Evolutionary conservation across 2,113 vertebrate genomes (phyloP).

Genomic region (Amblyornis subalaris): DNA sequence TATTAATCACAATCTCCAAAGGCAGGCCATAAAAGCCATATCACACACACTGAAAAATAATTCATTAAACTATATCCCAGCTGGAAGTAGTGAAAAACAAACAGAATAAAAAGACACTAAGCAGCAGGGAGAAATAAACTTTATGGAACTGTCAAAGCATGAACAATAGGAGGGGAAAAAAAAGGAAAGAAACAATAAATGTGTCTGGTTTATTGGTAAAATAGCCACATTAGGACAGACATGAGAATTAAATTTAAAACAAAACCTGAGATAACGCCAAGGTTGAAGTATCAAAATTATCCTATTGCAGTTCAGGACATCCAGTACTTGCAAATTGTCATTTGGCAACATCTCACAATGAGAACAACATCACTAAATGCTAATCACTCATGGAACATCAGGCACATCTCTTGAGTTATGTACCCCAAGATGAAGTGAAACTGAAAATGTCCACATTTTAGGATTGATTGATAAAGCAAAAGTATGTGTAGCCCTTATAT

Average conservation of each 20-base stretch:
- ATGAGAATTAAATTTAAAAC: conserved; percentile 44
- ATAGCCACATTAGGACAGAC: conserved; percentile 41
- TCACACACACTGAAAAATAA: conserved; percentile 71
- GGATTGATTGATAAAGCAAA: background rate
- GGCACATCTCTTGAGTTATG: background rate
- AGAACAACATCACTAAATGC: background rate
- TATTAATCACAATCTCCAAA: conserved; percentile 67
- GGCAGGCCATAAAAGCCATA: conserved; percentile 70
- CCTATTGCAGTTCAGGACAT: background rate
- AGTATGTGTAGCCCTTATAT: background rate
- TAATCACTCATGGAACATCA: conserved; percentile 1
- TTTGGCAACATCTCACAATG: background rate
- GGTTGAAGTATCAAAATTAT: conserved; percentile 7
- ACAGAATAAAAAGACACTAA: conserved; percentile 66
- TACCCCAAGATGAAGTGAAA: conserved; percentile 7
- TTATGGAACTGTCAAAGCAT: conserved; percentile 74
- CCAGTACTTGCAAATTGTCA: background rate
- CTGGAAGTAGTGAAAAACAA: conserved; percentile 69
- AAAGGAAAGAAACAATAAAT: conserved; percentile 49
- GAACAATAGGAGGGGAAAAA: conserved; percentile 31
- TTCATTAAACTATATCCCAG: conserved; percentile 72
- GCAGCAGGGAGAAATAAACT: conserved; percentile 75
- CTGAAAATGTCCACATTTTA: background rate
- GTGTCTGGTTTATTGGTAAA: conserved; percentile 56
- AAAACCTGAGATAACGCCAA: background rate